Conservation (phyloP, 2,888 invertebrate species). For the Tenthredo notha region DNA sequence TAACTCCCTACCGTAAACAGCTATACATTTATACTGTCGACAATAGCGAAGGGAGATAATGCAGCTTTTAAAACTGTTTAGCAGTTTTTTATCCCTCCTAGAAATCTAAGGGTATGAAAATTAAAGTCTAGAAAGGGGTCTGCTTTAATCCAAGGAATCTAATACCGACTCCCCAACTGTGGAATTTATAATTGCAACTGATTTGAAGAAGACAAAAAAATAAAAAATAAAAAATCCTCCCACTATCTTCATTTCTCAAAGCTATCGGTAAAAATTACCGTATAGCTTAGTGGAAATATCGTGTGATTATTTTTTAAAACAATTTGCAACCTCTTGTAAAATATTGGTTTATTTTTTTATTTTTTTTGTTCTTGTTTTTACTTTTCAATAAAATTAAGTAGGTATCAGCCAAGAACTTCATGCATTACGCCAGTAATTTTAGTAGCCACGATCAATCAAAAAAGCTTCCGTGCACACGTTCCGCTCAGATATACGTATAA, state of each 20-base stretch:
- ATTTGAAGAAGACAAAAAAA: background rate
- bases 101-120: background rate
- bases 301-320: background rate
- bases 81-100: conserved; percentile 11
- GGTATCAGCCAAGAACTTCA: background rate
- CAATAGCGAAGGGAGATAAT: conserved; percentile 28
- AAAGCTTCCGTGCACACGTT: conserved; percentile 13
- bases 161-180: background rate
- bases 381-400: background rate
- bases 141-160: conserved; percentile 12
- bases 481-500: background rate
- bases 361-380: background rate
- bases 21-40: background rate
- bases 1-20: background rate
- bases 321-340: background rate
- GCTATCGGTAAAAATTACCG: background rate
- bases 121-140: background rate
- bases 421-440: background rate
- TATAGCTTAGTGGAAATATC: background rate
- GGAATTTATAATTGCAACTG: conserved; percentile 2
- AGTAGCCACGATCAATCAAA: conserved; percentile 23
- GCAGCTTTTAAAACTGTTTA: conserved; percentile 20
- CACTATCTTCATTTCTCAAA: background rate
- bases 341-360: background rate
- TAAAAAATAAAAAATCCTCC: background rate